Conservation (phyloP, 2,888 invertebrate genomes). For the Scaptomyza reducta region DNA sequence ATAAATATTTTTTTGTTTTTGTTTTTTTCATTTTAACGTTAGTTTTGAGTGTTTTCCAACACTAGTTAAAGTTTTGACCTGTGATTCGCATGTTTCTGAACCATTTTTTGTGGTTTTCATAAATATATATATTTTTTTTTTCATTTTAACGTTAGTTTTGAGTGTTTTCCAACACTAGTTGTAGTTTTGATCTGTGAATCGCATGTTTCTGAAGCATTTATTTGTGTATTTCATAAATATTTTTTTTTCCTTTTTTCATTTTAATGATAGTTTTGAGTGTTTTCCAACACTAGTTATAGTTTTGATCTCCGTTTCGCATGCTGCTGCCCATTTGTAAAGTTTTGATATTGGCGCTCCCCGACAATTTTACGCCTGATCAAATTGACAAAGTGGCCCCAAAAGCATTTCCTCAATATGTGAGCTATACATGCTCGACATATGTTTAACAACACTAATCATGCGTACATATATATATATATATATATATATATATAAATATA, state of each 20-base stretch:
- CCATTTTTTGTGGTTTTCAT: too few species aligned
- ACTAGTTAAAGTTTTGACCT: background rate
- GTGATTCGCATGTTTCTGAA: slow-evolving; percentile 5
- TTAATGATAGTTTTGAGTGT: background rate
- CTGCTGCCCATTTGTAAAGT: slow-evolving; percentile 32
- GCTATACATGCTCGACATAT: background rate
- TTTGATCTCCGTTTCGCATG: background rate
- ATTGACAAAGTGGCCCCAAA: slow-evolving; percentile 2
- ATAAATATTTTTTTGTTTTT: too few species aligned
- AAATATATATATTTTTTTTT: too few species aligned
- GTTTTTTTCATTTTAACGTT: too few species aligned
- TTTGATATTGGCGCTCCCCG: background rate
- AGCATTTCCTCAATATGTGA: slow-evolving; percentile 34
- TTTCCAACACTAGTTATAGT: background rate
- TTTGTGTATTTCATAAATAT: too few species aligned
- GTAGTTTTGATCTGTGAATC: too few species aligned
- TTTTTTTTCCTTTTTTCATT: too few species aligned
- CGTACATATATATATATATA: background rate
- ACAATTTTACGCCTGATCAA: slow-evolving; percentile 2
- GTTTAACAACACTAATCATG: slow-evolving; percentile 4
- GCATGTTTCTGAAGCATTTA: too few species aligned
- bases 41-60: background rate
- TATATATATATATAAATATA: background rate
- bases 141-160: too few species aligned
- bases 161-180: too few species aligned